Percentiles rank a stretch among this genome's conserved stretches.
Conservation (phyloP, 1,140 invertebrate genomes). For the Drosophila ohnishii region DNA sequence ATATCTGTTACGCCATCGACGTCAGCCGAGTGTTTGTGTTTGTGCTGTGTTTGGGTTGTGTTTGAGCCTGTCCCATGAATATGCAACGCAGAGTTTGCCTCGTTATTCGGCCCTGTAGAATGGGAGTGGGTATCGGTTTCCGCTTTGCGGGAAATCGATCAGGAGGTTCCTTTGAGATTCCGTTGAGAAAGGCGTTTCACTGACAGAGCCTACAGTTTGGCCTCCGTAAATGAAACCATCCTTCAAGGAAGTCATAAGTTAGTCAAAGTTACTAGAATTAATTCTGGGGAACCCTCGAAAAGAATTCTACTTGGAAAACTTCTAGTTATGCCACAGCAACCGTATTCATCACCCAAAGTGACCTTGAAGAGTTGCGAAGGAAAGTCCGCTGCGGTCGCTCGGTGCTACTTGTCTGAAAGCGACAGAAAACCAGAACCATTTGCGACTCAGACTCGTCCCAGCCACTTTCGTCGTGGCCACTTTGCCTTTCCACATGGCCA, state of each 20-base stretch:
- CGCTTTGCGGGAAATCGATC: conserved; percentile 47
- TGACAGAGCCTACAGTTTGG: not conserved
- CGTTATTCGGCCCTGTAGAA: conserved; percentile 31
- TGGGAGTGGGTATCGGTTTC: conserved; percentile 32
- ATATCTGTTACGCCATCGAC: conserved; percentile 49
- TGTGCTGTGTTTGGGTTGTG: conserved; percentile 20
- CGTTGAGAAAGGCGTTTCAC: not conserved
- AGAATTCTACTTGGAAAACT: not conserved
- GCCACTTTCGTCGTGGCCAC: conserved; percentile 36
- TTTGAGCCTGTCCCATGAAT: conserved; percentile 39
- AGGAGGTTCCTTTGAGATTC: conserved; percentile 11
- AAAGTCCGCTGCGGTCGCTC: not conserved
- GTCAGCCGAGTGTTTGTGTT: conserved; percentile 31
- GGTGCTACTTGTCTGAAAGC: conserved; percentile 13
- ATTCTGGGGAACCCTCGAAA: not conserved
- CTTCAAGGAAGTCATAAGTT: not conserved
- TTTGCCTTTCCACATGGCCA: conserved; percentile 45
- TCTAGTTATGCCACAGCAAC: not conserved
- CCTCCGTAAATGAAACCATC: too few species aligned
- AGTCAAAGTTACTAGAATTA: not conserved
- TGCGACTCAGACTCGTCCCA: conserved; percentile 25
- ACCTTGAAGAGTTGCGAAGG: conserved; percentile 38
- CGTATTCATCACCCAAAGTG: conserved; percentile 21
- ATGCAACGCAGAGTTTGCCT: conserved; percentile 43
- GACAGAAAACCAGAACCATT: conserved; percentile 45